Base-by-base conservation (phyloP, 1,140 invertebrate species). In the Neodiprion pinetum region DNA sequence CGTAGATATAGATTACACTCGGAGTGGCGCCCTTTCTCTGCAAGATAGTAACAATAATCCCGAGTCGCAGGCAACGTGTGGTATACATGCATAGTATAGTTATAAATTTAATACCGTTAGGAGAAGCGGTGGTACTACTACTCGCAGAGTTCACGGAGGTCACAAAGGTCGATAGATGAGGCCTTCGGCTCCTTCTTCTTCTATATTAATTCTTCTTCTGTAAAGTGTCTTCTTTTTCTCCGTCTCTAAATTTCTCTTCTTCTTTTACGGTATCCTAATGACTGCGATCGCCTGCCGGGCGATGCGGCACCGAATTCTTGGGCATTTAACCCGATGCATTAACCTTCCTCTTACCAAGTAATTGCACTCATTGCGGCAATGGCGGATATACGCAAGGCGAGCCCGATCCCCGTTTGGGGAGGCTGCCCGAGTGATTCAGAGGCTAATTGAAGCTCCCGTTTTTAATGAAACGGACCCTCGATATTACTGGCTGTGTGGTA, bases 301-400 rank as follows among this genome's bases (percentile, higher is more conserved):
- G 82, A 82, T 83, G 84, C 81, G 85, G 78, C 81, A 86, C 79
- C 80, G 76, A 87, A 87, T 86, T 85, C 85, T 76, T 74, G 75
- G 74, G 74, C 80, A 78, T 87, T 87, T 87, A 84, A 87, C 85
- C 84, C 80, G 79, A 78, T 80, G 81, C 80, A 80, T 85, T 87
- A 85, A 86, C 85, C 85, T 84, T 84, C 80, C 79, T 85, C 81
- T 82, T 85, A 85, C 81, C 53, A 17, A 82, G 84, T 82, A 87
- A 87, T 87, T 86, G 85, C 82, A 85, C 79, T 85, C 81, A 86
- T 86, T 86, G 80, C 71, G 77, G 53, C 66, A 71, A 49, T 61
- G 73, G 53, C 28, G 50, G 66, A 28, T 48, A 17, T 48, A 40
- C 47, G 61, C 28, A n/a, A 10, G 68, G 23, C 21, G 40, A 72